These are phyloP conservation scores for Pseudobourletiella spinata DNA, from an alignment of 1,140 invertebrate species.

Conservation along the genomic window DNA sequence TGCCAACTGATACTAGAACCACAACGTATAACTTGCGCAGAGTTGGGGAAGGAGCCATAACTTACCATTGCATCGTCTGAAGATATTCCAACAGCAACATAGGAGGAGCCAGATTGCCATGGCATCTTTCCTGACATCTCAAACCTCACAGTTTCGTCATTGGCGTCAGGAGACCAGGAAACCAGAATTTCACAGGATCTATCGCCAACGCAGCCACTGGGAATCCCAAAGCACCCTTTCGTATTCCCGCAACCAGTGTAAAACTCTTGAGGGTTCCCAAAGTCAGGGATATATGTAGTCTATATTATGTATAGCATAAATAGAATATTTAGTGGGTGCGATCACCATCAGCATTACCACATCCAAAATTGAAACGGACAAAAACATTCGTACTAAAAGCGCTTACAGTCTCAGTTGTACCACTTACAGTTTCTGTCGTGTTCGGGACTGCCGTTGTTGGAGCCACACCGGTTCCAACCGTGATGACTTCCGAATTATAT, in stretches of 20 bases:
- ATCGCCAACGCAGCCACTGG: neutral
- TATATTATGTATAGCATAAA: no score
- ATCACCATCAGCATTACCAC: no score
- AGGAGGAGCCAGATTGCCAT: conserved; percentile 41
- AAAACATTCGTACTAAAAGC: no score
- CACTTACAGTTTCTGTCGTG: no score
- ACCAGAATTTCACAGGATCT: neutral
- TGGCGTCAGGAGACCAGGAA: neutral
- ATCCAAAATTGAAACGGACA: no score
- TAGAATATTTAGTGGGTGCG: no score
- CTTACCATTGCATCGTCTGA: conserved; percentile 59
- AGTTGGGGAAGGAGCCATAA: neutral
- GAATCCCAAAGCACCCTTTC: neutral
- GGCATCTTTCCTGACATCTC: neutral
- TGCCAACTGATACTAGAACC: neutral
- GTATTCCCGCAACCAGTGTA: neutral
- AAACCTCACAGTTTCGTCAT: neutral
- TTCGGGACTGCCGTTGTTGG: no score
- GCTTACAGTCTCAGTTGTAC: no score
- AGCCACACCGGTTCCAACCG: no score
- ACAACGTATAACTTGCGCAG: neutral
- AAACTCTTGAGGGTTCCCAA: no score
- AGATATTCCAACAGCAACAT: conserved; percentile 69
- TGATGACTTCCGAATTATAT: no score
- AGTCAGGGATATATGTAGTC: no score